Percentiles rank a stretch among this genome's conserved stretches.
Evolutionary conservation across 2,113 vertebrate genomes (phyloP).

Genomic region (Nibea coibor): DNA sequence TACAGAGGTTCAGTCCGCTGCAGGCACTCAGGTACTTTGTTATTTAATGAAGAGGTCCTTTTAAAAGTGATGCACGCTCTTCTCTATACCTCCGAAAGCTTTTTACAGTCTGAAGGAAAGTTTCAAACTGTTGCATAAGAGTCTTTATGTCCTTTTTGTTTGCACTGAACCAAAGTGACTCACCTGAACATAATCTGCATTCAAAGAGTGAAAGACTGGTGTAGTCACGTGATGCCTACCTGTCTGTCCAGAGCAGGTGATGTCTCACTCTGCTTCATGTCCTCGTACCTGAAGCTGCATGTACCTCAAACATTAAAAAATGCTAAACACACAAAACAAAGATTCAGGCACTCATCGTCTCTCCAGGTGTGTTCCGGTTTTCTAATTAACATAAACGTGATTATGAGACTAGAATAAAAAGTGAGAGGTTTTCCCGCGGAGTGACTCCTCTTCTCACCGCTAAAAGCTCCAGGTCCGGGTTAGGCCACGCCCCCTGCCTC

Average conservation of each 20-base stretch:
- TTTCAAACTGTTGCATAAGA: too few species aligned
- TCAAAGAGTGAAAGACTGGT: neutral
- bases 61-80: too few species aligned
- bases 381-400: too few species aligned
- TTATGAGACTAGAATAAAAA: too few species aligned
- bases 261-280: conserved; percentile 9
- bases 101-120: too few species aligned
- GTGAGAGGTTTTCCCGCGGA: neutral
- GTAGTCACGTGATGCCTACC: too few species aligned
- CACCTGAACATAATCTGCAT: neutral
- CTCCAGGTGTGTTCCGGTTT: neutral
- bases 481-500: conserved; percentile 62
- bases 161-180: neutral
- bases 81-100: too few species aligned
- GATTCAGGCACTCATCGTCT: neutral
- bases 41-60: too few species aligned
- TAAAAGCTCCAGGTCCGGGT: conserved; percentile 44
- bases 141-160: neutral
- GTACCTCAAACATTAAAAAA: too few species aligned
- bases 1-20: too few species aligned
- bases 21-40: too few species aligned
- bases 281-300: neutral
- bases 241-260: neutral
- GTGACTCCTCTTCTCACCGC: conserved; percentile 24
- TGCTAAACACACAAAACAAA: neutral